Evolutionary conservation across 2,888 invertebrate species (phyloP).

Genomic region (Thalpophila matura): DNA sequence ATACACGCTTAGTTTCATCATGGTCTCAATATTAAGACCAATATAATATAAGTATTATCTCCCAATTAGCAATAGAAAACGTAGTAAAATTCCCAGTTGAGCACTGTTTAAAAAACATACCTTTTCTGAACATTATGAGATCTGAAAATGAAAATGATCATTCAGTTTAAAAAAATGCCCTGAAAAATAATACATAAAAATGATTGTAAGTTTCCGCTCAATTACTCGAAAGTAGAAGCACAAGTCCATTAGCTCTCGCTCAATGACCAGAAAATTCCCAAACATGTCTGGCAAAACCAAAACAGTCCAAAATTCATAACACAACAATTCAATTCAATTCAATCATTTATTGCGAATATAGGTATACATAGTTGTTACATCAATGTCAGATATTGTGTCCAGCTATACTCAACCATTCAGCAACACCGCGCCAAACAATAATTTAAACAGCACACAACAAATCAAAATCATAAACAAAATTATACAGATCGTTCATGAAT

Average conservation of each 20-base stretch:
- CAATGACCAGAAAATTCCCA: slow-evolving; percentile 25
- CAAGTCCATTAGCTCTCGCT: slow-evolving; percentile 10
- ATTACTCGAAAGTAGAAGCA: slow-evolving; percentile 14
- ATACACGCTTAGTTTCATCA: no score
- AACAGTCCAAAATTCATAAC: slow-evolving; percentile 37
- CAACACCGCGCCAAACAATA: slow-evolving; percentile 29
- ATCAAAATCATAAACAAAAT: slow-evolving; percentile 61
- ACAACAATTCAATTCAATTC: no score
- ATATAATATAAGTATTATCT: no score
- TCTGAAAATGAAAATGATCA: neutral
- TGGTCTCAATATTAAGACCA: no score
- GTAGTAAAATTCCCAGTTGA: neutral
- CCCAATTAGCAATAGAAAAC: neutral
- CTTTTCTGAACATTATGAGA: neutral
- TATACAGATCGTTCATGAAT: slow-evolving; percentile 72
- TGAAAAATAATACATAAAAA: neutral
- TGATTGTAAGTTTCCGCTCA: neutral
- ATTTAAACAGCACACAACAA: slow-evolving; percentile 46
- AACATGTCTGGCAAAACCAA: slow-evolving; percentile 31
- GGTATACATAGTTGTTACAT: no score
- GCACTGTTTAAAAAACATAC: neutral
- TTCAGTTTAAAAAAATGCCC: neutral
- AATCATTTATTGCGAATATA: no score
- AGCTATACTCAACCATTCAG: neutral
- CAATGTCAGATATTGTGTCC: no score